Conservation (phyloP, 2,797 vertebrate genomes). For the Cheirogaleus major region DNA sequence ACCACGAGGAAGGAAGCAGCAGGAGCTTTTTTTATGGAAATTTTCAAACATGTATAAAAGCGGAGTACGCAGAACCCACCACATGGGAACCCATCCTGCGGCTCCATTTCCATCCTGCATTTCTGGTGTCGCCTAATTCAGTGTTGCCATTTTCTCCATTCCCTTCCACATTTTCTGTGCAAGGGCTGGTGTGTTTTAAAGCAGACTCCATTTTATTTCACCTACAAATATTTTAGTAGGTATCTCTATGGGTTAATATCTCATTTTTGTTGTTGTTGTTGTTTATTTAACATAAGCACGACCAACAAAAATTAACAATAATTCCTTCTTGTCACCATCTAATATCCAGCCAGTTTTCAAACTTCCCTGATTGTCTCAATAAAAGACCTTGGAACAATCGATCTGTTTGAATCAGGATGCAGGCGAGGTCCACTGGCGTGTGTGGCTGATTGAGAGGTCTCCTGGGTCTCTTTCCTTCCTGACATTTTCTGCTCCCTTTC, state of each 20-base stretch:
- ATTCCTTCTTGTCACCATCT: background rate
- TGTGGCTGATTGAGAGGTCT: too few relatives aligned
- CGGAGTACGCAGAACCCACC: background rate
- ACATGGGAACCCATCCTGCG: fast-evolving
- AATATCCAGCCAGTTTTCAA: background rate
- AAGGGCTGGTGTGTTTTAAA: background rate
- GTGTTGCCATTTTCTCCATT: background rate
- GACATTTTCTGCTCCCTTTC: background rate
- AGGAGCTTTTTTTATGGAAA: background rate
- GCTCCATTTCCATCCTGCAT: background rate
- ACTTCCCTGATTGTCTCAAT: background rate
- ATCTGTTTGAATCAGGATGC: background rate
- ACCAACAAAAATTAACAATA: background rate
- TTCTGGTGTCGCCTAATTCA: background rate
- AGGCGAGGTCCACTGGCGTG: fast-evolving
- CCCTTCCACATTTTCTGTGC: background rate
- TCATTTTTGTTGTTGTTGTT: background rate
- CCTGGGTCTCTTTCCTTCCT: background rate
- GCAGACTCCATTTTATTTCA: background rate
- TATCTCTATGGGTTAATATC: background rate
- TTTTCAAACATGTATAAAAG: background rate
- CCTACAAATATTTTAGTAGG: background rate
- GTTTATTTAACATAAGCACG: background rate
- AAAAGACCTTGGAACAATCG: background rate
- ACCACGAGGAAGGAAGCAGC: background rate